Percentiles rank a stretch among this genome's conserved stretches.
phyloP scores from a whole-genome alignment of 2,113 vertebrate species.

The Columba janthina region DNA sequence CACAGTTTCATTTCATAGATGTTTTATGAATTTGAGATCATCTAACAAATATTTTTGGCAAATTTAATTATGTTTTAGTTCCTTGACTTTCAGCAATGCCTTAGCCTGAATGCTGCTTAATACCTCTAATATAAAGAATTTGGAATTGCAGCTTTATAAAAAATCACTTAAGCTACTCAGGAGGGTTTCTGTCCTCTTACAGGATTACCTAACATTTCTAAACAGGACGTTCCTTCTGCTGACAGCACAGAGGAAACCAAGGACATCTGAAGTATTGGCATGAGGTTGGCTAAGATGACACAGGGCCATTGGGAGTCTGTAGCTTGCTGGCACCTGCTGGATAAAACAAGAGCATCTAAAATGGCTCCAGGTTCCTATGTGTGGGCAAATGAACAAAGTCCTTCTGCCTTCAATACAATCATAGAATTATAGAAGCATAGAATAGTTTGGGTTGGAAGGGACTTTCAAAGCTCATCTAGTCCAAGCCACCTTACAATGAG shows the following conservation, averaged over 20 bases:
- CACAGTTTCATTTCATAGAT: too few species aligned
- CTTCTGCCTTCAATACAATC: too few species aligned
- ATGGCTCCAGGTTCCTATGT: background rate
- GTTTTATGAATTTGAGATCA: too few species aligned
- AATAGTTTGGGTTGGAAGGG: too few species aligned
- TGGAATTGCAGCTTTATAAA: background rate
- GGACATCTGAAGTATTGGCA: background rate
- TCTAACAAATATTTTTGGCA: too few species aligned
- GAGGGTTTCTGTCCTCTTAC: background rate
- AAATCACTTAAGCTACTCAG: background rate
- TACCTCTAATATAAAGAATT: background rate
- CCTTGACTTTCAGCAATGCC: background rate
- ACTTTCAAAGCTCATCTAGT: too few species aligned
- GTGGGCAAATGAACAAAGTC: too few species aligned
- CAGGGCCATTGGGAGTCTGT: background rate
- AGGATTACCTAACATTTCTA: background rate
- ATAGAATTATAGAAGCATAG: too few species aligned
- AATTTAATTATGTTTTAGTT: too few species aligned
- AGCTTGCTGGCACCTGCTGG: background rate
- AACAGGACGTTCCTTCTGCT: background rate
- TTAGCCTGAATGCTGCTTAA: background rate
- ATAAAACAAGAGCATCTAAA: background rate
- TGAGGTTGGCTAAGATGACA: background rate
- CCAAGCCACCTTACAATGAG: too few species aligned
- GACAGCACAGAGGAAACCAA: background rate